Percentiles rank a stretch among this genome's conserved stretches.
These are phyloP conservation scores for Clytia hemisphaerica DNA, from an alignment of 30 jellyfish, hydroid and myxozoan genomes.

Conservation along the genomic window DNA sequence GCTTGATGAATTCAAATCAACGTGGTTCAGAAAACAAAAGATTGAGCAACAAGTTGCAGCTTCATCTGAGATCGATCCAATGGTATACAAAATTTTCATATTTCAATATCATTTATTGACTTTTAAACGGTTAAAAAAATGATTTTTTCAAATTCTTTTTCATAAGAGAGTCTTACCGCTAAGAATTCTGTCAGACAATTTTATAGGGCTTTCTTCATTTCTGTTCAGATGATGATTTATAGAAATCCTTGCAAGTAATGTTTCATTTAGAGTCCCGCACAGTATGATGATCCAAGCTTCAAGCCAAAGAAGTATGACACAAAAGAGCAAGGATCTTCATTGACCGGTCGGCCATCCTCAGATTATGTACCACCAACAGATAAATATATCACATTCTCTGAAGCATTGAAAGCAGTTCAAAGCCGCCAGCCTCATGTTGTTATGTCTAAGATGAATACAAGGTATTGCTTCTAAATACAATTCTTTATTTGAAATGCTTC, in stretches of 20 bases:
- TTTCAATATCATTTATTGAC: not conserved
- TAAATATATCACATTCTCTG: constrained; percentile 79
- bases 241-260: not conserved
- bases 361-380: constrained; percentile 50
- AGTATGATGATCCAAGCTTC: not conserved
- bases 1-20: constrained; percentile 83
- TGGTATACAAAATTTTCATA: not conserved
- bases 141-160: not conserved
- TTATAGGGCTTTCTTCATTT: not conserved
- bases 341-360: not conserved
- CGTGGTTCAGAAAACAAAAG: constrained; percentile 84
- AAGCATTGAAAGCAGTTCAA: constrained; percentile 77
- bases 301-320: too few species aligned
- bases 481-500: not conserved
- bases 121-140: not conserved
- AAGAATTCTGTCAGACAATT: not conserved
- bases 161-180: not conserved
- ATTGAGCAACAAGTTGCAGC: constrained; percentile 49
- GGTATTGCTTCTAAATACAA: not conserved
- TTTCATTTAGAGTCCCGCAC: not conserved
- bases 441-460: not conserved
- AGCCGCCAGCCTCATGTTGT: not conserved
- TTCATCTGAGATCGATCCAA: constrained; percentile 25
- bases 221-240: not conserved
- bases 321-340: constrained; percentile 6